Base-by-base conservation (phyloP, 1,140 invertebrate genomes). In the Drosophila mayri region DNA sequence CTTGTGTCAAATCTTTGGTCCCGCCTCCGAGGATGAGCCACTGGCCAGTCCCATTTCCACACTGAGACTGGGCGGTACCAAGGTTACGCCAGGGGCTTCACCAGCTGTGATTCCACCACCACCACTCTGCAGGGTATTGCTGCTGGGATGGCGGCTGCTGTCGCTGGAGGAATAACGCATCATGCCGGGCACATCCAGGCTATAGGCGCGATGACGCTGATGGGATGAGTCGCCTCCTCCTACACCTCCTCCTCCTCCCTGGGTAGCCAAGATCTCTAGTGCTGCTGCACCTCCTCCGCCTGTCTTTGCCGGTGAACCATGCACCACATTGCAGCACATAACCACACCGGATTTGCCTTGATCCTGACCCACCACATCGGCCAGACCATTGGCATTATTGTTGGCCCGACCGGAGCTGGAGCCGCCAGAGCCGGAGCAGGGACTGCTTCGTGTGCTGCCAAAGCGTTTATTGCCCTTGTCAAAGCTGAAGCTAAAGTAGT, bases 1-100 rank as follows among this genome's bases (percentile, higher is more conserved):
- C 88, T 86, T 82, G 87, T 92, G 91, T 92, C 91, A 92, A 87
- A 92, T 92, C 76, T 88, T 90, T 77, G 91, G 80, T 54, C 68
- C 82, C 54, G 81, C 70, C 76, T 79, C 81, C 47, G 76, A 85
- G 6, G 81, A 77, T 6, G 84, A 83, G 35, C 54, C 78, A 50
- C 91, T 87, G 50, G 76, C 82, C 70, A 92, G 10, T 8, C 90
- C 90, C 64, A 92, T 60, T 11, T 92, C 91, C 25, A 85, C 77
- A 62, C 81, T 92, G 1, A 82, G 18, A 37, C 81, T 88, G 8
- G 76, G 65, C 25, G 73, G 64, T 28, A 41, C 22, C 64, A n/a
- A 60, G 14, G 46, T 0, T 1, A 44, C 54, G 9, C 55, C 67
- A 5, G 54, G 67, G 22, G 52, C 47, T 62, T 49, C 63, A 57